Base-by-base conservation (phyloP, 2,797 vertebrate species). In the Ficedula albicollis region DNA sequence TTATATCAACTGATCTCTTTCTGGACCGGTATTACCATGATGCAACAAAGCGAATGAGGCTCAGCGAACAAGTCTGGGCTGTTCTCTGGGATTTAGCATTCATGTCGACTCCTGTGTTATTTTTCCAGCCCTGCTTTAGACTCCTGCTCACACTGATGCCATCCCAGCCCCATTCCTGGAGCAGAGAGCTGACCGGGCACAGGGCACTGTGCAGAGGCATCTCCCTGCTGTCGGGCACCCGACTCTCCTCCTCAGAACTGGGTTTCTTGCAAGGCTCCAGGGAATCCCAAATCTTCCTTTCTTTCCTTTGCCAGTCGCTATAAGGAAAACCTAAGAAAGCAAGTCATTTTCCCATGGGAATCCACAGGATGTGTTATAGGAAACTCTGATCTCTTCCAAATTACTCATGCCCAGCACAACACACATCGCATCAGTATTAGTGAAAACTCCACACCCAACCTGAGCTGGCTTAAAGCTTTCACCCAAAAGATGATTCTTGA, bases 1-100 rank as follows among this genome's bases (percentile, higher is more conserved):
- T 87, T 29, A 7, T 62, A 90, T 83, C 95, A 93, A 46, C 56
- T 4, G 4, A 85, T 87, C 89, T 93, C 82, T 12, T 84, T 74
- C 78, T 74, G 44, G 32, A 87, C 82, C 49, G 15, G 4, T 69
- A 87, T 67, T 18, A 49, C 48, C 64, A 10, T 58, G 91, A 84
- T 55, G 80, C 49, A 89, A 89, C 49, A 30, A 67, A 86, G 32
- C 2, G 0, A 83, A 64, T 3, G 56, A 89, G 83, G 73, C 88
- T 56, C 11, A 30, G 80, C 49, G 89, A 96, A 95, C 96, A 81
- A 82, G 96, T 60, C 87, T 6, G 64, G 88, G 91, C 93, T 72
- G 92, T 62, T 95, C 63, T 63, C 89, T 73, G 15, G 4, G 18
- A 36, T 62, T 86, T 48, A 27, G 55, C 89, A 62, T 69, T 76